phyloP scores from a whole-genome alignment of 2,113 vertebrate genomes.

The Callithrix jacchus region DNA sequence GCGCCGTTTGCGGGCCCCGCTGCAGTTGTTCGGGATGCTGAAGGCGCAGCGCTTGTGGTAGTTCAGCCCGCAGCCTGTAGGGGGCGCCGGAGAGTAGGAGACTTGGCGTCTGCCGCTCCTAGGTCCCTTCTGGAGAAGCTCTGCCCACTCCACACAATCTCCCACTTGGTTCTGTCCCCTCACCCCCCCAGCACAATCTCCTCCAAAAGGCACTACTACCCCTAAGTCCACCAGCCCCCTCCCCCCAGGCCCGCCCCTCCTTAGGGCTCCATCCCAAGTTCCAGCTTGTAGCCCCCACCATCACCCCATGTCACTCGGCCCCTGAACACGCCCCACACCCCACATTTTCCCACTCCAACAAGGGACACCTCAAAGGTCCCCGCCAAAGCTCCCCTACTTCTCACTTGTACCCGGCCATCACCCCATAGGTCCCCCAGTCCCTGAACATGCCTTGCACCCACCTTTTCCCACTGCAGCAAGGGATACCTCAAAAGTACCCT shows the following conservation, averaged over 20 bases:
- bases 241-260: background rate
- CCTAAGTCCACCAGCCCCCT: background rate
- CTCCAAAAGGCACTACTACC: background rate
- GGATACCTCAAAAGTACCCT: background rate
- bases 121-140: background rate
- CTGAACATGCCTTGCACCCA: background rate
- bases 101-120: background rate
- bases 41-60: slow-evolving; percentile 96
- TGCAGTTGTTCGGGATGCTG: slow-evolving; percentile 96
- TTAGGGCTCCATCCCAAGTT: background rate
- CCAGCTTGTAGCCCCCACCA: background rate
- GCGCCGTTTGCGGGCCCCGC: slow-evolving; percentile 90
- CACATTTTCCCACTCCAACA: background rate
- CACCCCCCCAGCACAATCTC: too few relatives aligned
- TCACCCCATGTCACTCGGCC: too few relatives aligned
- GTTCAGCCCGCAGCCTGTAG: slow-evolving; percentile 92
- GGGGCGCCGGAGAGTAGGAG: slow-evolving; percentile 58
- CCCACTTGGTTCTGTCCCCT: background rate
- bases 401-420: background rate
- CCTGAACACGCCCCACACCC: background rate
- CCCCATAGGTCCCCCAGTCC: too few relatives aligned
- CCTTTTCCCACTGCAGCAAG: background rate
- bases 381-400: background rate
- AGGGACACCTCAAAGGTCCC: background rate
- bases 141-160: background rate